These are phyloP conservation scores for Daboia siamensis DNA, from an alignment of 2,113 vertebrate genomes.

Conservation along the genomic window DNA sequence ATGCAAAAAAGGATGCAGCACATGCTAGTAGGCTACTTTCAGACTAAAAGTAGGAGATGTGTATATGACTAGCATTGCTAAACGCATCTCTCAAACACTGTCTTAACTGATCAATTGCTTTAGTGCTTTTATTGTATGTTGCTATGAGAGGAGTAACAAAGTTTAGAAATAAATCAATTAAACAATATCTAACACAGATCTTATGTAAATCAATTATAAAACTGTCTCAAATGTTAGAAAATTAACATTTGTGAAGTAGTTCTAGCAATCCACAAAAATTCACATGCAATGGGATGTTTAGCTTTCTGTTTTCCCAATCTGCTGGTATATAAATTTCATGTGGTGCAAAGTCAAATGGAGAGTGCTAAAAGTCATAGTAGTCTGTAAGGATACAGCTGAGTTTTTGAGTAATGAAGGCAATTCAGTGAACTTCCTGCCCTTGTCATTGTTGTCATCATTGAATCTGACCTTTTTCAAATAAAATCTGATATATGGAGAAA, in stretches of 20 bases:
- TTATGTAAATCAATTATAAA: not conserved
- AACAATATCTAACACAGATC: not conserved
- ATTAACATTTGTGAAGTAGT: not conserved
- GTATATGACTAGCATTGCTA: not conserved
- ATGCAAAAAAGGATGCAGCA: not conserved
- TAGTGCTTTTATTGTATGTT: not conserved
- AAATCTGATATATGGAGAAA: conserved; percentile 53
- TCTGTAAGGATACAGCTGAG: not conserved
- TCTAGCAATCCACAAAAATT: not conserved
- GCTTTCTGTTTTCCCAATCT: not conserved
- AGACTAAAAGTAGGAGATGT: not conserved
- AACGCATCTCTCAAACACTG: not conserved
- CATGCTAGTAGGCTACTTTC: not conserved
- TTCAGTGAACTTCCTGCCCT: not conserved
- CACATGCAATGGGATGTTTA: not conserved
- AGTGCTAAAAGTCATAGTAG: not conserved
- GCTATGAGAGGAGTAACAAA: not conserved
- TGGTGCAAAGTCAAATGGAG: not conserved
- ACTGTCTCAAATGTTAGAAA: not conserved
- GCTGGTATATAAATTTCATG: not conserved
- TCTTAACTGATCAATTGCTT: not conserved
- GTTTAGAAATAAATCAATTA: not conserved
- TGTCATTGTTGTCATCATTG: not conserved
- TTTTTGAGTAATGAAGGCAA: not conserved
- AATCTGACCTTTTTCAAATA: conserved; percentile 44